These are phyloP conservation scores for Rhopalosiphum padi DNA, from an alignment of 1,140 invertebrate genomes.

Conservation along the genomic window DNA sequence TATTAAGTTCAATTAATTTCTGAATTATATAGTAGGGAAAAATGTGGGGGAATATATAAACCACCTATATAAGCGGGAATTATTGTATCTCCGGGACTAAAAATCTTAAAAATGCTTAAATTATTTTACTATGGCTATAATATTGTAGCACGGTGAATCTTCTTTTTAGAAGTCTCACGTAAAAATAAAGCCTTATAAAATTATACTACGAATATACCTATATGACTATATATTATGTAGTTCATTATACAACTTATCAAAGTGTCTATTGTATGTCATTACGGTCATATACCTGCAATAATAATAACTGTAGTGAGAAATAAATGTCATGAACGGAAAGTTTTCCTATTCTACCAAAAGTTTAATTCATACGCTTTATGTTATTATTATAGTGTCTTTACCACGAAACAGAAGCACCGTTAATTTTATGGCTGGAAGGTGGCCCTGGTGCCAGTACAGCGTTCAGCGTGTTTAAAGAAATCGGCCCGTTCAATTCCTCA, in stretches of 20 bases:
- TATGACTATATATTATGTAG: not conserved
- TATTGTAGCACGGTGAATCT: not conserved
- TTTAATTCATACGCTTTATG: not conserved
- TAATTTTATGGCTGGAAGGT: constrained; percentile 80
- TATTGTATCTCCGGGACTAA: no score
- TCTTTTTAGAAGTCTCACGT: not conserved
- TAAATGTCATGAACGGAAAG: not conserved
- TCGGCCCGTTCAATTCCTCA: constrained; percentile 74
- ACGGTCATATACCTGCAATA: no score
- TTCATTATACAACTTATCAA: not conserved
- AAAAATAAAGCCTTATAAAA: not conserved
- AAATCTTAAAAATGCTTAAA: no score
- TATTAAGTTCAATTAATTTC: no score
- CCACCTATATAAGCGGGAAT: no score
- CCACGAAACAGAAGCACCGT: constrained; percentile 66
- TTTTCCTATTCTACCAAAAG: not conserved
- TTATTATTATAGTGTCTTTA: constrained; percentile 43
- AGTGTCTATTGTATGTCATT: not conserved
- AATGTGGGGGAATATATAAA: no score
- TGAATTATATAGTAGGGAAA: no score
- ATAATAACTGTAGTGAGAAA: not conserved
- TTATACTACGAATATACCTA: not conserved
- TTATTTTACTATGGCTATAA: not conserved
- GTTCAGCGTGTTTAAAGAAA: constrained; percentile 83
- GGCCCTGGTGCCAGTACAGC: constrained; percentile 80